A percentile compares a stretch with the other conserved stretches of the same genome.
These are phyloP conservation scores for Anguilla pacifica DNA, from an alignment of 2,797 vertebrate genomes.

Conservation along the genomic window DNA sequence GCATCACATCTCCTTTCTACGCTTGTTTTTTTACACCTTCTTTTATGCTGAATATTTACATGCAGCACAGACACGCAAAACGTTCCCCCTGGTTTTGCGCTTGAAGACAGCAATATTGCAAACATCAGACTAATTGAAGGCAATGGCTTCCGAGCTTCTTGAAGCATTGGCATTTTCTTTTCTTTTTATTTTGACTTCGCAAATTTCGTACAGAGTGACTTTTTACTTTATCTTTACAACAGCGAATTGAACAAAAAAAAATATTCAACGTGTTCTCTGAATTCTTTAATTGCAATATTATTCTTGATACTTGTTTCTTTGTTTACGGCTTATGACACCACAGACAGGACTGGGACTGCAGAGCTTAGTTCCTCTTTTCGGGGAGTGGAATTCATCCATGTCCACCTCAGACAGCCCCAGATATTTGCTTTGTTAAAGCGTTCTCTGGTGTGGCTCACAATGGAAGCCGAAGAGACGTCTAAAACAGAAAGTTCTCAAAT, in stretches of 20 bases:
- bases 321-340: conserved; percentile 56
- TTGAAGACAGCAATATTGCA: conserved; percentile 47
- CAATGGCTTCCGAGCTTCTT: conserved; percentile 51
- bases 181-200: conserved; percentile 4
- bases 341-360: conserved; percentile 60
- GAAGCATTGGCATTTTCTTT: conserved; percentile 29
- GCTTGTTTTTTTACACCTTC: neutral
- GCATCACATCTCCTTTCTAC: neutral
- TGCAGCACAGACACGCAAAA: conserved; percentile 42
- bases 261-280: conserved; percentile 26
- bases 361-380: conserved; percentile 64
- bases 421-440: conserved; percentile 66
- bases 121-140: conserved; percentile 58
- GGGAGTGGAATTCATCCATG: conserved; percentile 46
- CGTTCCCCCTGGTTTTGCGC: conserved; percentile 49
- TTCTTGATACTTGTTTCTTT: neutral
- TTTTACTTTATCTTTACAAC: conserved; percentile 58
- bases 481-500: conserved; percentile 62
- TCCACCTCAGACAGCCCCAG: conserved; percentile 42
- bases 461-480: conserved; percentile 54
- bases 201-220: neutral
- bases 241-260: conserved; percentile 55
- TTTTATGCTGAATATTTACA: conserved; percentile 14
- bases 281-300: conserved; percentile 41
- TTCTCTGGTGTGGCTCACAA: conserved; percentile 63